A percentile compares a stretch with the other conserved stretches of the same genome.
phyloP scores from a whole-genome alignment of 2,888 invertebrate species.

The Athalia rosae region DNA sequence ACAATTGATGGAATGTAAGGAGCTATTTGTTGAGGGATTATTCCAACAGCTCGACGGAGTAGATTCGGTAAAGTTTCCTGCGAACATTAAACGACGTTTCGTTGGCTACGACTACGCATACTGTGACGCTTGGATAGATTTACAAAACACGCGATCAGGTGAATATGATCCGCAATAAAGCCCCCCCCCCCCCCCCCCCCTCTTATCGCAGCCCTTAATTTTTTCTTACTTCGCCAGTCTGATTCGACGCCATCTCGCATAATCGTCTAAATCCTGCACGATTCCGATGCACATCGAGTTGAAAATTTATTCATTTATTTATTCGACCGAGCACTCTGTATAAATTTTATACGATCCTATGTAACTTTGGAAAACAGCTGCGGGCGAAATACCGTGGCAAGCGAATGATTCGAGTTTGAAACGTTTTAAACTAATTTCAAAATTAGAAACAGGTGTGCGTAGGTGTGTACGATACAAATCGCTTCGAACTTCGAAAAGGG shows the following conservation, averaged over 20 bases:
- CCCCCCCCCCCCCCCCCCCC: no score
- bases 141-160: slow-evolving; percentile 33
- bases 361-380: no score
- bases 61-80: background rate
- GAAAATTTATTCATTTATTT: background rate
- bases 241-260: background rate
- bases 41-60: background rate
- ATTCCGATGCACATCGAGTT: background rate
- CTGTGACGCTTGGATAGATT: background rate
- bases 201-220: slow-evolving; percentile 6
- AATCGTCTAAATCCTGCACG: slow-evolving; percentile 6
- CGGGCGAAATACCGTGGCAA: no score
- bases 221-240: background rate
- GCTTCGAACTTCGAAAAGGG: no score
- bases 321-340: no score
- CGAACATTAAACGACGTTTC: slow-evolving; percentile 6
- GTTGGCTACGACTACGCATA: no score
- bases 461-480: no score
- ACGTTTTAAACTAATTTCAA: no score
- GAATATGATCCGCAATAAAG: slow-evolving; percentile 21
- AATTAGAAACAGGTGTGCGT: no score
- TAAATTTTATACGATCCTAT: no score
- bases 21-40: background rate
- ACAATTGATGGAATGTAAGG: background rate
- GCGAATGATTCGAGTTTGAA: no score